Base-by-base conservation (phyloP, 2,888 invertebrate genomes). In the Drosophila phalerata region DNA sequence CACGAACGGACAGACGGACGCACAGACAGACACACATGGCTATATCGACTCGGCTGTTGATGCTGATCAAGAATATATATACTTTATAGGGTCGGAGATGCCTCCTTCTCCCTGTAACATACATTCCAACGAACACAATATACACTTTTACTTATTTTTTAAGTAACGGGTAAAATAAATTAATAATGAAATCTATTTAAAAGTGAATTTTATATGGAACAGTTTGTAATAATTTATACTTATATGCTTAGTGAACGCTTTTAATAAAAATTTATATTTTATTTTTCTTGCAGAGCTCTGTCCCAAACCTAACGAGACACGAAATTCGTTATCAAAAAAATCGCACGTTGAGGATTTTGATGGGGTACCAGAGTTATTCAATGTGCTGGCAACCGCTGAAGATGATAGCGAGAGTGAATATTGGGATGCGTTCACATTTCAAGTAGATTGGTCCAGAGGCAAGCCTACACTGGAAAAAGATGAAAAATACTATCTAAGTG, bases 281-380 rank as follows among this genome's bases (percentile, higher is more conserved):
- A 11, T 66, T 17, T 22, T 84, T 17, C 19, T 84, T 79, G 17
- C 93, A 98, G 98, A 97, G 90, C 95, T 98, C 93, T 98, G 98
- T 90, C 97, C 97, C 0, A 96, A 96, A 30, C 96, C 96, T 4
- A 97, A 97, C 82, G 95, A 95, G 81, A 96, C 96, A 2, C 94
- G 95, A 76, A 96, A 95, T 60, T 95, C 95, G 15, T 92, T 97
- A 69, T 96, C 95, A 40, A 94, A 94, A 82, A 96, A 97, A 90
- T 98, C 97, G 17, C 96, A 97, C 83, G 96, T 98, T 2, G 98
- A 97, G 90, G 97, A 97, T 76, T 94, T 94, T 17, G 97, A 97
- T 74, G 96, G 97, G 22, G 95, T 97, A 38, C 96, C 97, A 0
- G 96, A 96, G 40, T 93, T 98, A 37, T 98, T 98, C 90, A 94